A percentile compares a stretch with the other conserved stretches of the same genome.
Conservation (phyloP, 2,113 vertebrate genomes). For the Carlito syrichta region DNA sequence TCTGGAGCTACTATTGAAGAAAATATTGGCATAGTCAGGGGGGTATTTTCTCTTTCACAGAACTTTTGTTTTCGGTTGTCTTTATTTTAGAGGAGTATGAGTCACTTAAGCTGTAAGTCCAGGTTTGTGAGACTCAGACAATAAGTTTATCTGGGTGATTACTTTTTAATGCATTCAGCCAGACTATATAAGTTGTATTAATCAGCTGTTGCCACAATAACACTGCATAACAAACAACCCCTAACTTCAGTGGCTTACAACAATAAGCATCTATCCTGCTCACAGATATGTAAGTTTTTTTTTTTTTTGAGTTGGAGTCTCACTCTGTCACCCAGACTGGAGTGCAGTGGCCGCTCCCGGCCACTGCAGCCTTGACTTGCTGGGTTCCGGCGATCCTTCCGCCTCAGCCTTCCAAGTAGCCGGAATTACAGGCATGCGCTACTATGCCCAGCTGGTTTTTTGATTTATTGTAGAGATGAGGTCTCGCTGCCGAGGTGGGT, state of each 20-base stretch:
- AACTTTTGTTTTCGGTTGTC: conserved; percentile 21
- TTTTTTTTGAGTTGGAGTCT: too few species aligned
- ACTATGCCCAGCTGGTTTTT: too few species aligned
- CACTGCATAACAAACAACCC: background rate
- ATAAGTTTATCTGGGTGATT: conserved; percentile 47
- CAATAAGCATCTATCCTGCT: background rate
- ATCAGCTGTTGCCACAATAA: background rate
- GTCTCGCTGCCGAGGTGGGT: too few species aligned
- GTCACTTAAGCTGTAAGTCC: conserved; percentile 12
- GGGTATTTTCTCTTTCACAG: background rate
- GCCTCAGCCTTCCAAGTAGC: too few species aligned
- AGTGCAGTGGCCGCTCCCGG: too few species aligned
- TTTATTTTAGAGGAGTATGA: background rate
- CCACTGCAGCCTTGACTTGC: too few species aligned
- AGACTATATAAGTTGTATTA: background rate
- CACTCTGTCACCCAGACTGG: too few species aligned
- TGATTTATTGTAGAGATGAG: too few species aligned
- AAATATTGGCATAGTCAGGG: background rate
- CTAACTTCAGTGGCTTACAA: background rate
- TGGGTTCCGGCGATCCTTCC: too few species aligned
- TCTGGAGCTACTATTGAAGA: background rate
- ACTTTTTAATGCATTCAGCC: conserved; percentile 25
- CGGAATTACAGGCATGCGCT: too few species aligned
- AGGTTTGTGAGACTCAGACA: conserved; percentile 4
- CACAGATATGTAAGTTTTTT: too few species aligned